These are phyloP conservation scores for Leptodactylus fuscus DNA, from an alignment of 2,113 vertebrate species.

Conservation along the genomic window DNA sequence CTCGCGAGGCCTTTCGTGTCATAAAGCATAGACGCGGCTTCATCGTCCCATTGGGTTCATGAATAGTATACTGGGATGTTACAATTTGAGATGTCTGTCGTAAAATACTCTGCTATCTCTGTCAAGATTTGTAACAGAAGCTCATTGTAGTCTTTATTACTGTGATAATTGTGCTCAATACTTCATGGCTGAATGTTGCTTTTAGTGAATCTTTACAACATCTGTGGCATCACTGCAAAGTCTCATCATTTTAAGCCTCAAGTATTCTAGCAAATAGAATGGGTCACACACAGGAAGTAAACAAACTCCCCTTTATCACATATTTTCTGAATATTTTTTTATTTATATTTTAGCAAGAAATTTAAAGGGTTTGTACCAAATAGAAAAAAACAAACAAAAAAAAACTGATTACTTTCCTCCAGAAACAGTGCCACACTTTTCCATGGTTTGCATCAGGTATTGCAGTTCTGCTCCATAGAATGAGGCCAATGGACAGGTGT, in stretches of 20 bases:
- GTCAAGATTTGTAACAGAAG: slow-evolving; percentile 19
- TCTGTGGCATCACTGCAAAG: background rate
- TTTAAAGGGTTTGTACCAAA: too few relatives aligned
- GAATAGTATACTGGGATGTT: background rate
- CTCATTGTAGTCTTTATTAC: slow-evolving; percentile 25
- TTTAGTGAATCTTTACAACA: slow-evolving; percentile 10
- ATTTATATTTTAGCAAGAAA: too few relatives aligned
- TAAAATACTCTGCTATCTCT: slow-evolving; percentile 11
- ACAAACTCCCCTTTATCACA: too few relatives aligned
- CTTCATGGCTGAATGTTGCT: slow-evolving; percentile 16
- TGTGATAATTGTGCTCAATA: slow-evolving; percentile 16
- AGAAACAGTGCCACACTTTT: too few relatives aligned
- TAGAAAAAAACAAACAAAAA: too few relatives aligned
- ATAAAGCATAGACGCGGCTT: background rate
- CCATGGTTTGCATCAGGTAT: too few relatives aligned
- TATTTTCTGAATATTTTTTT: background rate
- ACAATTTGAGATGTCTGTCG: background rate
- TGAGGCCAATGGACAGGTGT: too few relatives aligned
- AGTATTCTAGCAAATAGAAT: background rate
- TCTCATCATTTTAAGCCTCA: background rate
- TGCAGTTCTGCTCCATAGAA: too few relatives aligned
- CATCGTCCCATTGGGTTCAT: slow-evolving; percentile 1
- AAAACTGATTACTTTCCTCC: too few relatives aligned
- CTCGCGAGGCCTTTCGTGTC: background rate
- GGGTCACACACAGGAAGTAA: background rate